phyloP scores from a whole-genome alignment of 2,797 vertebrate species.

The Onychomys torridus region DNA sequence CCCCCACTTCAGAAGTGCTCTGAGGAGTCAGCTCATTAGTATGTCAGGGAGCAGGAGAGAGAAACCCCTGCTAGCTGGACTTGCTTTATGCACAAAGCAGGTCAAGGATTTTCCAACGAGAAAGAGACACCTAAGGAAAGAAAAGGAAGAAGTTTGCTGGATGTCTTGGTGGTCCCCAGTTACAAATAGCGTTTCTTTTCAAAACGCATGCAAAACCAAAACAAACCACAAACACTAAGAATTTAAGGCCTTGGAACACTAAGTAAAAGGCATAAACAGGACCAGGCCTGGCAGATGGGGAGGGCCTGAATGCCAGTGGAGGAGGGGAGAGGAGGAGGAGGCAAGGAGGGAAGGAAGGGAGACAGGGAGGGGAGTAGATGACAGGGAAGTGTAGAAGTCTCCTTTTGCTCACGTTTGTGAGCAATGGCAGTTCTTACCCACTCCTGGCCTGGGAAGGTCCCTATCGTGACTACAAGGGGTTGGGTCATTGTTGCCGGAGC shows the following conservation, averaged over 20 bases:
- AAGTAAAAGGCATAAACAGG: neutral
- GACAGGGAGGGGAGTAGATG: neutral
- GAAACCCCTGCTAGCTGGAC: too few relatives aligned
- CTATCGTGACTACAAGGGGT: fast-evolving
- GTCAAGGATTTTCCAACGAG: neutral
- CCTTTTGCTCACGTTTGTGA: neutral
- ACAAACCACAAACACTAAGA: neutral
- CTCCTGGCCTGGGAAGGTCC: fast-evolving
- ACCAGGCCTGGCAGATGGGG: too few relatives aligned
- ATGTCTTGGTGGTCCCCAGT: neutral
- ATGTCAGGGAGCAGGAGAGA: neutral
- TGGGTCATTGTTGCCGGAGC: too few relatives aligned
- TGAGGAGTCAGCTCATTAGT: neutral
- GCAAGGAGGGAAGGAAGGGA: neutral
- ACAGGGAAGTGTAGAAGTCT: too few relatives aligned
- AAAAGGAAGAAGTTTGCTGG: neutral
- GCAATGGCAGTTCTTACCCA: fast-evolving
- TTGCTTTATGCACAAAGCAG: neutral
- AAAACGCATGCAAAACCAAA: neutral
- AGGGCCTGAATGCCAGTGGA: neutral
- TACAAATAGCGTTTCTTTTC: neutral
- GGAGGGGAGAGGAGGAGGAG: neutral
- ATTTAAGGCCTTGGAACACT: neutral
- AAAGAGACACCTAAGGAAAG: neutral
- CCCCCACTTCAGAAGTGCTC: neutral